Evolutionary conservation across 2,113 vertebrate genomes (phyloP), one percentile per base, ranked within the genome.

Genomic region (Prunella fulvescens): DNA sequence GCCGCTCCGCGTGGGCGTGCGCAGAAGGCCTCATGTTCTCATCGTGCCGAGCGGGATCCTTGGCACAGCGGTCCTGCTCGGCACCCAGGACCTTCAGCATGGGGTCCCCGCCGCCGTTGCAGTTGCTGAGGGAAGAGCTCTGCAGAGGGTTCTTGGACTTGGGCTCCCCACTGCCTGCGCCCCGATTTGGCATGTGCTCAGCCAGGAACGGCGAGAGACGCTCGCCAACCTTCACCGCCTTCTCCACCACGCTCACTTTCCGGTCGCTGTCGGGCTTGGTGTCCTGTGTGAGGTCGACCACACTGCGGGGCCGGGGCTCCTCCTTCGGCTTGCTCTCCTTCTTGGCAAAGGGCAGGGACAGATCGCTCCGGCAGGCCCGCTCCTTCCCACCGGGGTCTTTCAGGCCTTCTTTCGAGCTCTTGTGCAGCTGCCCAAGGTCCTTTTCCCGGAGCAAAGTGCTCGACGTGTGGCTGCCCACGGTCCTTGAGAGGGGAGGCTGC

Each of bases 271-370:
- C 99, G 0, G 90, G 90, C 67, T 98, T 99, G 58, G 96, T 96
- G 93, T 98, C 99, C 96, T 95, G 98, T 2, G 98, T 98, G 81
- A 98, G 98, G 90, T 99, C 99, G 20, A 98, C 98, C 57, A 99
- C 98, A 0, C 98, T 98, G 47, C 98, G 97, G 4, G 97, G 97
- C 8, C 98, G 97, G 2, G 97, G 62, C 28, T 98, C 98, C 88
- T 98, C 97, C 88, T 98, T 96, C 3, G 90, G 67, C 65, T 98
- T 97, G 23, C 98, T 96, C 37, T 99, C 98, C 62, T 97, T 98
- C 90, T 98, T 97, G 94, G 93, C 83, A 91, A 98, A 81, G 23
- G 96, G 95, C 56, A 98, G 77, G 9, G 97, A 81, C 25, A 97
- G 95, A 40, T 98, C 98, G 0, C 96, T 96, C 26, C 98, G 97